These are phyloP conservation scores for Cherax quadricarinatus DNA, from an alignment of 1,140 invertebrate genomes.

Conservation along the genomic window DNA sequence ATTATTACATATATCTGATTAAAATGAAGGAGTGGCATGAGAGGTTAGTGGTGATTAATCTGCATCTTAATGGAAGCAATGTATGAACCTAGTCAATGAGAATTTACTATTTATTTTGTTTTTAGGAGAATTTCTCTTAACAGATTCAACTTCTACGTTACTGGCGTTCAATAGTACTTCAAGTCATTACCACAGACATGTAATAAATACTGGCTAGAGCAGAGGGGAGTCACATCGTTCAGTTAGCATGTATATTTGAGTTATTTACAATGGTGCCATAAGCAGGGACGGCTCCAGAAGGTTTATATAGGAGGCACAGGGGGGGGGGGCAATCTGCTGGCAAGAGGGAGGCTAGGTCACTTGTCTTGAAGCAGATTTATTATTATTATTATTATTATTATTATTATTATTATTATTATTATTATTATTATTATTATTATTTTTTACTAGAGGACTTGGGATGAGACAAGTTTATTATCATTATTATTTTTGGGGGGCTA, in stretches of 20 bases:
- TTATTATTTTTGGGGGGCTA: no score
- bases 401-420: no score
- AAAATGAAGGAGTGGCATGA: background rate
- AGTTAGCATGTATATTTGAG: background rate
- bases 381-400: no score
- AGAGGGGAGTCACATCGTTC: background rate
- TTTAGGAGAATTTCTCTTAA: background rate
- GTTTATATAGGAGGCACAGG: no score
- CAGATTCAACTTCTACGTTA: background rate
- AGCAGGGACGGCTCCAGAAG: no score
- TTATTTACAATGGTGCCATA: background rate
- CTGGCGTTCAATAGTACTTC: background rate
- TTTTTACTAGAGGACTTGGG: no score
- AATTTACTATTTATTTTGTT: background rate
- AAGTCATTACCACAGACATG: background rate
- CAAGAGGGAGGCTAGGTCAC: no score
- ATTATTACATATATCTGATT: background rate
- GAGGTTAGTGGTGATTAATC: background rate
- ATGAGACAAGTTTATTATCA: no score
- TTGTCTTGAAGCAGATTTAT: no score
- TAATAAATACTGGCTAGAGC: background rate
- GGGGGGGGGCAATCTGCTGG: no score
- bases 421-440: no score
- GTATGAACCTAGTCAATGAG: background rate
- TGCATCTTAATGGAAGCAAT: background rate